Percentiles rank a stretch among this genome's conserved stretches.
phyloP scores from a whole-genome alignment of 2,888 invertebrate genomes.

The Brachypalpus laphriformis region DNA sequence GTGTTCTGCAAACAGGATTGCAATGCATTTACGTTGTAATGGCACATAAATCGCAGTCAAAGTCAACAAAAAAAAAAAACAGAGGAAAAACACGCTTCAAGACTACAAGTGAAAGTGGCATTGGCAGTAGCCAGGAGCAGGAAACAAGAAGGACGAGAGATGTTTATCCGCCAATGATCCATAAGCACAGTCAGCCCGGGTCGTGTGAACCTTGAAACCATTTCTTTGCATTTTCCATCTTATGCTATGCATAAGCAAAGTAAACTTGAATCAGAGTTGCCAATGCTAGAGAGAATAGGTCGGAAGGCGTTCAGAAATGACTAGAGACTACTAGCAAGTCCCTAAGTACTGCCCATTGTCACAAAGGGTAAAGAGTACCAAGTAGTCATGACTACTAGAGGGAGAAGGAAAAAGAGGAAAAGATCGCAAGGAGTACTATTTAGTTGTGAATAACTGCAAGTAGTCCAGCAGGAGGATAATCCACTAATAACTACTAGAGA shows the following conservation, averaged over 20 bases:
- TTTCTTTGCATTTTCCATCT: slow-evolving; percentile 1
- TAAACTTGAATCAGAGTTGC: background rate
- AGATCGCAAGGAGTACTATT: too few species aligned
- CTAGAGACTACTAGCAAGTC: too few species aligned
- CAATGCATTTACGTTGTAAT: slow-evolving; percentile 54
- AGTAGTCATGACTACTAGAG: too few species aligned
- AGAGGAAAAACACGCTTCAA: background rate
- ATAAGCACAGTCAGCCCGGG: background rate
- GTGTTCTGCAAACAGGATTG: slow-evolving; percentile 51
- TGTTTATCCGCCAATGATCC: slow-evolving; percentile 22
- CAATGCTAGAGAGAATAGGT: background rate
- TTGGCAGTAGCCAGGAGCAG: background rate
- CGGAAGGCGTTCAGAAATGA: too few species aligned
- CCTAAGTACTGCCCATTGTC: too few species aligned
- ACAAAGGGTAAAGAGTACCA: too few species aligned
- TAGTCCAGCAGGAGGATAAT: too few species aligned
- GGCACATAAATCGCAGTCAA: slow-evolving; percentile 28
- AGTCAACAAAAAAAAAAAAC: slow-evolving; percentile 14
- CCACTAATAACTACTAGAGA: too few species aligned
- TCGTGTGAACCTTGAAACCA: slow-evolving; percentile 22
- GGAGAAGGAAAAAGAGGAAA: too few species aligned
- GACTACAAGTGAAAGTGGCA: background rate
- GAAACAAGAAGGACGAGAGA: background rate
- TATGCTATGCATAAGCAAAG: background rate
- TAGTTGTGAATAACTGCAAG: too few species aligned